Evolutionary conservation across 2,888 invertebrate genomes (phyloP), one percentile per base, ranked within the genome.

Genomic region (Gymnosoma rotundatum): DNA sequence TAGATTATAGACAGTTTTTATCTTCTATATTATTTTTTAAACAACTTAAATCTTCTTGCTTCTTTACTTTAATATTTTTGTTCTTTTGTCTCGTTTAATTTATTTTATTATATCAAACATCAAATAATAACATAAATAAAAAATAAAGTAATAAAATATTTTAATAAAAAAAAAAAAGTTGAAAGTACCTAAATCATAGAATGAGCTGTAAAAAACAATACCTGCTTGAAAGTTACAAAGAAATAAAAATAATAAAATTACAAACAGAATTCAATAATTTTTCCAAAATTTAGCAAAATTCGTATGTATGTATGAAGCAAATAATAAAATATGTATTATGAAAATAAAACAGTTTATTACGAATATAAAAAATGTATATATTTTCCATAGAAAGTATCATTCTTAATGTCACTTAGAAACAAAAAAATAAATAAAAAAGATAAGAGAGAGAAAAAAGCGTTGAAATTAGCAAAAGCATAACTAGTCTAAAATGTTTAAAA

Each of bases 201-300:
- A 89, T 88, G 91, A 91, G 91, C 91, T 91, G 91, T 91, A 91
- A 91, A 91, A 91, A 88, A 85, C n/a, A 91, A 90, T 91, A 91
- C 91, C 91, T 91, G 91, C 91, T 91, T 91, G 88, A 90, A 88
- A 89, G 67, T 83, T 86, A 80, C 79, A 80, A 85, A 78, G 69
- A 63, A 58, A 66, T 56, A 48, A 45, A 78, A 25, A 25, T 87
- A 67, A 86, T 80, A 83, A 76, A 86, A 86, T 3, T 18, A 21
- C 58, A 38, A 60, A 60, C 16, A 36, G 3, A 60, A 58, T 20
- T 52, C 50, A 52, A 52, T 52, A 52, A 52, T 52, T 52, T 52
- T 73, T 56, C 12, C 48, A 81, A 75, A n/a, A 38, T 70, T 81
- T 21, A 63, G 21, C n/a, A 48, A 50, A 56, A 50, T 63, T 54